Percentiles rank a stretch among this genome's conserved stretches.
Evolutionary conservation across 2,888 invertebrate genomes (phyloP).

Genomic region (Mycalesis mineus): DNA sequence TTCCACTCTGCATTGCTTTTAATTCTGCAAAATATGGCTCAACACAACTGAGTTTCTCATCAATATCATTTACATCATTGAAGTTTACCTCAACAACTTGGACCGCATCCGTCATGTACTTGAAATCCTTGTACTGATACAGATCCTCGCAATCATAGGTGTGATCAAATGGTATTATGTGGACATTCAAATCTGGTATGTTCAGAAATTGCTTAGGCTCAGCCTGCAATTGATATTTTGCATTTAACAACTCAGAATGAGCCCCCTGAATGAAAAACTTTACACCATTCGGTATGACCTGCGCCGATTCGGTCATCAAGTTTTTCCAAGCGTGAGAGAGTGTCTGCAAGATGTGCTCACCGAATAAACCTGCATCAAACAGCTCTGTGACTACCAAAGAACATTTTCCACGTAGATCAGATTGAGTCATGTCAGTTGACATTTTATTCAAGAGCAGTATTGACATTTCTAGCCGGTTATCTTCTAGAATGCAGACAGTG

Average conservation of each 20-base stretch:
- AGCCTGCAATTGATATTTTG: slow-evolving; percentile 61
- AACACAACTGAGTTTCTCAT: slow-evolving; percentile 48
- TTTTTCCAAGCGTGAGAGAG: slow-evolving; percentile 83
- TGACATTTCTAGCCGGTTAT: slow-evolving; percentile 51
- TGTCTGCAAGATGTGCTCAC: slow-evolving; percentile 83
- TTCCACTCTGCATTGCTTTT: slow-evolving; percentile 64
- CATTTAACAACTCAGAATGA: slow-evolving; percentile 72
- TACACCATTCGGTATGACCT: slow-evolving; percentile 80
- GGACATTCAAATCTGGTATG: slow-evolving; percentile 42
- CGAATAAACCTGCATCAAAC: slow-evolving; percentile 88
- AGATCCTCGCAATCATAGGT: slow-evolving; percentile 86
- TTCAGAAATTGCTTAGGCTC: slow-evolving; percentile 47
- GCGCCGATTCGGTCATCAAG: slow-evolving; percentile 69
- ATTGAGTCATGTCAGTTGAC: slow-evolving; percentile 76
- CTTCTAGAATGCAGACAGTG: slow-evolving; percentile 62
- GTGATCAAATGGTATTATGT: slow-evolving; percentile 59
- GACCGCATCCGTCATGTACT: slow-evolving; percentile 78
- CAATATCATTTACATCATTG: slow-evolving; percentile 73
- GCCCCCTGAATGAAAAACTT: slow-evolving; percentile 81
- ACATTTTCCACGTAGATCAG: slow-evolving; percentile 75
- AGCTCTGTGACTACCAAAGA: slow-evolving; percentile 86
- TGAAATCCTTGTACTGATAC: slow-evolving; percentile 70
- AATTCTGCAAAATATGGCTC: slow-evolving; percentile 58
- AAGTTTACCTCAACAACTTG: slow-evolving; percentile 81
- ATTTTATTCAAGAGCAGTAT: slow-evolving; percentile 73